Percentiles rank a stretch among this genome's conserved stretches.
Evolutionary conservation across 2,797 vertebrate genomes (phyloP).

Genomic region (Xenops minutus): DNA sequence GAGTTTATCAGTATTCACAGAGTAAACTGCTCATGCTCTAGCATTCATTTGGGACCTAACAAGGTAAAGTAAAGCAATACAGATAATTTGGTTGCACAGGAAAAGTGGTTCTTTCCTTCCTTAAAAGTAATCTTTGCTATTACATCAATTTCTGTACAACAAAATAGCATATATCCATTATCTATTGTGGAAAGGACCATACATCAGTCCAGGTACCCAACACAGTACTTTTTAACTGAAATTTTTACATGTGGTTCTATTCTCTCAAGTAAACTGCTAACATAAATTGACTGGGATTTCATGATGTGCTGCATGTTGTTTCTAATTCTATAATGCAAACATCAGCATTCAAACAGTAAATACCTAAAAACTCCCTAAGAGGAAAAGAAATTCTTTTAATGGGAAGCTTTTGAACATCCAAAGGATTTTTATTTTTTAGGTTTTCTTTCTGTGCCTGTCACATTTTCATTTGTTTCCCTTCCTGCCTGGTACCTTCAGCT

Average conservation of each 20-base stretch:
- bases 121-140: background rate
- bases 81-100: background rate
- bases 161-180: background rate
- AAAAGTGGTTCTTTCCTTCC: background rate
- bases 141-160: background rate
- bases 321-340: background rate
- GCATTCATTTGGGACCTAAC: background rate
- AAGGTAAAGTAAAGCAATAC: background rate
- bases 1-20: background rate
- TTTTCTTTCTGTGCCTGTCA: background rate
- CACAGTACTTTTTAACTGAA: background rate
- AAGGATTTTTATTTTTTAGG: background rate
- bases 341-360: background rate
- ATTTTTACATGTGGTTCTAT: background rate
- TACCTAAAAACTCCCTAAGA: background rate
- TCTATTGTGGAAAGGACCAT: background rate
- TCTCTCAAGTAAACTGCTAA: background rate
- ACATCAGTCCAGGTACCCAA: background rate
- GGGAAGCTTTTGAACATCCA: background rate
- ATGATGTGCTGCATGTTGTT: background rate
- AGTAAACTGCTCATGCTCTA: background rate
- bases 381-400: background rate
- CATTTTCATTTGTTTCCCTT: background rate
- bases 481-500: background rate
- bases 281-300: background rate